Evolutionary conservation across 1,140 invertebrate genomes (phyloP), one percentile per base, ranked within the genome.

Genomic region (Phymastichus coffea): DNA sequence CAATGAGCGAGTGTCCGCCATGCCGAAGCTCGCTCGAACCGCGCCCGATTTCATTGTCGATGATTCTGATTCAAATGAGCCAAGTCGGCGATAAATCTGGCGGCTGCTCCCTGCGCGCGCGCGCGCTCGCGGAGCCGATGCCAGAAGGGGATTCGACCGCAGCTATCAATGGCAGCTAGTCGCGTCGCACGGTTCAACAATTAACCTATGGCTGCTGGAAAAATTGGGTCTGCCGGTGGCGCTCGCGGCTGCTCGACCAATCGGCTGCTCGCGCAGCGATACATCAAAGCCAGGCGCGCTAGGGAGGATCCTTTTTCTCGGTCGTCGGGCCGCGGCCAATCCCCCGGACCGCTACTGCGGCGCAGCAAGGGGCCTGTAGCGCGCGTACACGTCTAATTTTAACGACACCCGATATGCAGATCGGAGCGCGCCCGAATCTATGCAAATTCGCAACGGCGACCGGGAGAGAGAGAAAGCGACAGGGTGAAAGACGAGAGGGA

Each of bases 371-470:
- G n/a, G n/a, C n/a, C n/a, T n/a, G n/a, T n/a, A n/a, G 66, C 61
- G 64, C 64, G 59, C 61, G 63, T 68, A 66, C 70, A 53, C 66
- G 72, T 70, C 71, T 73, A 77, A 77, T 75, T 78, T 72, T 66
- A 77, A 76, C 71, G 74, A 77, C 71, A 79, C 70, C 71, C 77
- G 75, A 77, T 78, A 77, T 76, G 73, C 72, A 75, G 75, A 77
- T 76, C 68, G 61, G 44, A 64, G 63, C 66, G 61, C 57, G 54
- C 64, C 62, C 51, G 70, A 66, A 72, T 76, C 73, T 76, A 78
- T 79, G 76, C 74, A 78, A 79, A 79, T 78, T 56, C 52, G 49
- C 60, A 55, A 49, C 49, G 57, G 58, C 64, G 63, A 37, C 47
- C 59, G 58, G 54, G 43, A 52, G 58, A 48, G n/a, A n/a, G n/a